Percentiles rank a stretch among this genome's conserved stretches.
Conservation (phyloP, 2,797 vertebrate genomes). For the Botia kubotai region DNA sequence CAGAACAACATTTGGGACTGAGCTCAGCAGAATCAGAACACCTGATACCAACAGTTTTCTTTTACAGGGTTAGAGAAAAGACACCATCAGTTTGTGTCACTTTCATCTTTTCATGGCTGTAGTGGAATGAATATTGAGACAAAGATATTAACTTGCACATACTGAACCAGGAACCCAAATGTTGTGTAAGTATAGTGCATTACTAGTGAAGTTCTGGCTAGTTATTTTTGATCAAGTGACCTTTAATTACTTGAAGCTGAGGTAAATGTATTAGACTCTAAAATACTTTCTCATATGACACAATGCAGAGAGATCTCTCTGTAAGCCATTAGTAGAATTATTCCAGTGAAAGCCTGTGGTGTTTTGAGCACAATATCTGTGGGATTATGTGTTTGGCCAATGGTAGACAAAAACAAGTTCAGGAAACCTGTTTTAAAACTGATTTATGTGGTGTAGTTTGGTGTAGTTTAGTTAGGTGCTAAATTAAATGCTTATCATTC, state of each 20-base stretch:
- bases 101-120: conserved; percentile 13
- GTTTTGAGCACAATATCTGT: no score
- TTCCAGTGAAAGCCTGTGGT: no score
- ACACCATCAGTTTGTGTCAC: conserved; percentile 33
- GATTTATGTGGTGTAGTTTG: no score
- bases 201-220: neutral
- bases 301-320: no score
- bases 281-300: no score
- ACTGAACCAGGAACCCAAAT: neutral
- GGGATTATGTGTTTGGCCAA: no score
- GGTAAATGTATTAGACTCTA: no score
- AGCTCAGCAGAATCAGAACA: conserved; percentile 68
- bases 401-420: no score
- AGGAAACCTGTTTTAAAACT: no score
- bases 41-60: conserved; percentile 53
- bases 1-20: conserved; percentile 65
- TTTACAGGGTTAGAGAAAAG: neutral
- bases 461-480: no score
- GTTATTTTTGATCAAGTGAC: neutral
- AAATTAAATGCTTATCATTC: no score
- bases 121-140: neutral
- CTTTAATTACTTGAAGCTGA: conserved; percentile 13
- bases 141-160: neutral
- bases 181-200: neutral
- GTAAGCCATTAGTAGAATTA: no score